phyloP scores from a whole-genome alignment of 2,888 invertebrate species.

The Baronia brevicornis region DNA sequence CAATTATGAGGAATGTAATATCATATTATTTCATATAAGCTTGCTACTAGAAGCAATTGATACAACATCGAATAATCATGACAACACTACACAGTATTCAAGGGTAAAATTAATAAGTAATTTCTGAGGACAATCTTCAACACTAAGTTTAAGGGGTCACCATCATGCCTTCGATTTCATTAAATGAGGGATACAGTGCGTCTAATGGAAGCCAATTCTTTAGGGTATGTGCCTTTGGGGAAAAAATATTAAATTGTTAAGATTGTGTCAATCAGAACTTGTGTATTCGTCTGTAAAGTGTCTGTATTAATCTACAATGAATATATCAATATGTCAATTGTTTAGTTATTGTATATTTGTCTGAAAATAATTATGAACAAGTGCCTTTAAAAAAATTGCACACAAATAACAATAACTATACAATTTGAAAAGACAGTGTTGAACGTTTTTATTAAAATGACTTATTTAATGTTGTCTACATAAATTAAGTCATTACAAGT shows the following conservation, averaged over 20 bases:
- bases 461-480: not conserved
- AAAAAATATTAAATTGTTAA: slow-evolving; percentile 24
- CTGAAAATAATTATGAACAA: too few species aligned
- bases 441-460: slow-evolving; percentile 18
- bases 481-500: slow-evolving; percentile 1
- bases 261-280: slow-evolving; percentile 32
- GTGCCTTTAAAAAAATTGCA: too few species aligned
- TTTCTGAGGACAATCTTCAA: slow-evolving; percentile 23
- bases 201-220: slow-evolving; percentile 64
- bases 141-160: slow-evolving; percentile 27
- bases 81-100: slow-evolving; percentile 45
- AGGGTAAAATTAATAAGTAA: slow-evolving; percentile 27
- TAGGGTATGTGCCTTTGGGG: slow-evolving; percentile 39
- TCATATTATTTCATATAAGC: slow-evolving; percentile 19
- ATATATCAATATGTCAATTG: slow-evolving; percentile 17
- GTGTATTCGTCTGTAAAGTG: slow-evolving; percentile 19
- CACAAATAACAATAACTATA: slow-evolving; percentile 21
- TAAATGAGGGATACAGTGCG: slow-evolving; percentile 34
- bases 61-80: slow-evolving; percentile 47
- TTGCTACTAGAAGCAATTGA: slow-evolving; percentile 35
- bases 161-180: slow-evolving; percentile 42
- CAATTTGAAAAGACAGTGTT: slow-evolving; percentile 29
- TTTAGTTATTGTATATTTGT: slow-evolving; percentile 20
- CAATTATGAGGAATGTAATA: slow-evolving; percentile 23
- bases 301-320: slow-evolving; percentile 23